phyloP scores from a whole-genome alignment of 2,797 vertebrate species.

The Potorous gilbertii region DNA sequence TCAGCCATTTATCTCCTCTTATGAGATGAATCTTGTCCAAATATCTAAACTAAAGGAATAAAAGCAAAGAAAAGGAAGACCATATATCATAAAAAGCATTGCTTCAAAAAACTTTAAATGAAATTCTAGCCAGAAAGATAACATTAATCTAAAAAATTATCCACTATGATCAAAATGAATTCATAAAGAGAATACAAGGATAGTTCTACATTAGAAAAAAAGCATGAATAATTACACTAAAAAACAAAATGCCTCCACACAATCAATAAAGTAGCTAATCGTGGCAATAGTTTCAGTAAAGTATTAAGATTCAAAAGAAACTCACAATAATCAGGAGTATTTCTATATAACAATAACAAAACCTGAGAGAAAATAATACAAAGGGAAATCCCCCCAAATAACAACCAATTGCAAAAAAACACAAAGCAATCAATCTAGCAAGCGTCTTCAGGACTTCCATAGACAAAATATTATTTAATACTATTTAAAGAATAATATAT shows the following conservation, averaged over 20 bases:
- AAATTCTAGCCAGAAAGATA: not conserved
- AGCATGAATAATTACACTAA: too few species aligned
- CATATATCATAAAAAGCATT: not conserved
- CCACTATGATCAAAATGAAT: not conserved
- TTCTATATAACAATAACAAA: too few species aligned
- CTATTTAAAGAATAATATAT: not conserved
- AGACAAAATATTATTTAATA: not conserved
- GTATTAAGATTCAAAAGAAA: too few species aligned
- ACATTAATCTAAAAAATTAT: not conserved
- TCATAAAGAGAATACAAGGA: too few species aligned
- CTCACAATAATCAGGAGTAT: too few species aligned
- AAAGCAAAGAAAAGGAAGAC: not conserved
- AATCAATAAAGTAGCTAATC: too few species aligned
- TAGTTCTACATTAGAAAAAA: too few species aligned
- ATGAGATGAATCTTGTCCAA: not conserved
- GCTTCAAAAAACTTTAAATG: not conserved
- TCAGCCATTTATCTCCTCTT: not conserved
- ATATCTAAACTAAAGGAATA: not conserved
- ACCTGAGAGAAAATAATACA: not conserved
- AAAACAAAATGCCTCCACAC: too few species aligned
- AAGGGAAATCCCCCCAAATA: not conserved
- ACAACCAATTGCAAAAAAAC: not conserved
- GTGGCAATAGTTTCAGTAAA: too few species aligned
- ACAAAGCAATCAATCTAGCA: not conserved
- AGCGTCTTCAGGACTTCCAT: not conserved